Evolutionary conservation across 1,140 invertebrate genomes (phyloP), one percentile per base, ranked within the genome.

Genomic region (Dinoponera quadriceps): DNA sequence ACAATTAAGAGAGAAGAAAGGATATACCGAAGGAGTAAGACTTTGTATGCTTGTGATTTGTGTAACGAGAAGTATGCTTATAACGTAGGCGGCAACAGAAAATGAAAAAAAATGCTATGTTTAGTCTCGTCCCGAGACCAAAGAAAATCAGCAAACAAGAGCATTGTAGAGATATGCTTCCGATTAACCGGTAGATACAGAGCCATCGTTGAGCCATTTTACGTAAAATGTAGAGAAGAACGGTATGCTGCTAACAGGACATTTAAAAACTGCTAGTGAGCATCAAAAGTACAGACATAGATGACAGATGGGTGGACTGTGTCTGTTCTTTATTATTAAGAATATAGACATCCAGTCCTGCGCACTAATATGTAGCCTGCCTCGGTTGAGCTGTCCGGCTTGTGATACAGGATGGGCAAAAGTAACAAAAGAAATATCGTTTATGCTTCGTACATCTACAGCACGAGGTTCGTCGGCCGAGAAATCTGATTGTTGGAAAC

Each of bases 311-410:
- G 29, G 85, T 83, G 90, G 92, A 94, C 92, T 94, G 93, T 91
- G 93, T 94, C 93, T 91, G 88, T 94, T 94, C 93, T 94, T 91
- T 90, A 83, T 77, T 66, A 89, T 80, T 91, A 91, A 94, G 93
- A 94, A 94, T 93, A 90, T 90, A 90, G 92, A 94, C 92, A 89
- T 91, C 77, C 91, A 94, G 93, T 94, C 92, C 90, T 90, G 77
- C 60, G 57, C 16, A 62, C 38, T 44, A 85, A 74, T 72, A 62
- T 66, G 63, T 66, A 84, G 62, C 16, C 66, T 85, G 60, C 57
- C 55, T 84, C 59, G 75, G 16, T 83, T 54, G 72, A 85, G 66
- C 72, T 29, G 78, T 85, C 29, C 54, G 62, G 65, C 59, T 85
- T 85, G 44, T 49, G 82, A 83, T 74, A 74, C 57, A 80, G 18